Evolutionary conservation across 2,113 vertebrate species (phyloP), one percentile per base, ranked within the genome.

Genomic region (Motacilla alba): DNA sequence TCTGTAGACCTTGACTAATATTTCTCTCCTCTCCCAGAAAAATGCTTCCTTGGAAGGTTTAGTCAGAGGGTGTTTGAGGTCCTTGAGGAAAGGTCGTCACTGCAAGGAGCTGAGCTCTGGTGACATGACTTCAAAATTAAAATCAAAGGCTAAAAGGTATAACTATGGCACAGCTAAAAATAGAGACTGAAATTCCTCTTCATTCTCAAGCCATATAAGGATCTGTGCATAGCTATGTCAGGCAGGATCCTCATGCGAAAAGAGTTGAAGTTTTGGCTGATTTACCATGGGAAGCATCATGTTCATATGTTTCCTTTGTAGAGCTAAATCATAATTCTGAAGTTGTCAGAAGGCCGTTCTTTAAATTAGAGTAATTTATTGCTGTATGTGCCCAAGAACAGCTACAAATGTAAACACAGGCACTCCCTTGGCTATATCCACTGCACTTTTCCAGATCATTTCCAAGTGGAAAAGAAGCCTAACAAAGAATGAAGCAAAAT

Each of bases 291-390:
- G 89, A 93, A 95, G 87, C 89, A 75, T 87, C 87, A 62, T 87
- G 83, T 95, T 97, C 79, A n/a, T 83, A 56, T 90, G 89, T 85
- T 93, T 93, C 89, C 55, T 95, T 89, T 69, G n/a, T 68, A 55
- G 35, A 95, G 31, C 84, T 89, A 73, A 94, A 91, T 87, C 58
- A 85, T 79, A 53, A 87, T 90, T 95, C 81, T 82, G 70, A 91
- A 93, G 59, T 70, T 91, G 84, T 91, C 78, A 91, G 87, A 85
- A 87, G 70, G 46, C 70, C 10, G 7, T 31, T 95, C 89, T 94
- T 91, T 89, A 95, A 91, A 89, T 91, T 93, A 81, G 69, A 78
- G 53, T 78, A 85, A 94, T 95, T 94, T 89, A 95, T 89, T 82
- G 67, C 82, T 90, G n/a, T 66, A 11, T 87, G 76, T 89, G 62